Conservation (phyloP, 2,113 vertebrate species). For the Petroica traversi region DNA sequence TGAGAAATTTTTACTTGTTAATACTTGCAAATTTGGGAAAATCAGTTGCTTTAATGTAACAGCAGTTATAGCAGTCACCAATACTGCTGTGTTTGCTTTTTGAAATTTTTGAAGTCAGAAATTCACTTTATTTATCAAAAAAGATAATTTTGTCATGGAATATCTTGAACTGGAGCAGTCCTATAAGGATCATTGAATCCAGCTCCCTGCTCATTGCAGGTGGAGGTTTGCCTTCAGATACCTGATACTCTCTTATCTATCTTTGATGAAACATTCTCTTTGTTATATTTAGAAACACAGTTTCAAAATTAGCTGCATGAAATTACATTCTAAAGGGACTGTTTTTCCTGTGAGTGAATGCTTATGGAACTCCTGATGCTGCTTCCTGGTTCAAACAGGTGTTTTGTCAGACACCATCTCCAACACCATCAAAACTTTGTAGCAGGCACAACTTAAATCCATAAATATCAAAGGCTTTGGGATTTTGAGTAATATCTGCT, state of each 20-base stretch:
- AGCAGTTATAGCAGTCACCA: neutral
- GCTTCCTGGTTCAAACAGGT: neutral
- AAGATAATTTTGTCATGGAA: neutral
- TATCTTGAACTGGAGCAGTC: fast-evolving
- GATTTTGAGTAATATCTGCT: neutral
- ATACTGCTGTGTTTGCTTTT: neutral
- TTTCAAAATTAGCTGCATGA: neutral
- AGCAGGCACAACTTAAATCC: neutral
- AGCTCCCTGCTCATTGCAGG: neutral
- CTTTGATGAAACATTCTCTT: neutral
- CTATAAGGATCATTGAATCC: neutral
- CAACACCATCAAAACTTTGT: neutral
- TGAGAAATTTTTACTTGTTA: neutral
- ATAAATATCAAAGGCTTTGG: neutral
- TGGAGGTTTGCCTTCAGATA: neutral
- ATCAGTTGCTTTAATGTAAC: neutral
- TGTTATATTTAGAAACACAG: neutral
- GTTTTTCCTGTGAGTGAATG: neutral
- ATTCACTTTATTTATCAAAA: neutral
- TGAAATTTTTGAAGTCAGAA: neutral
- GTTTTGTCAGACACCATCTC: neutral
- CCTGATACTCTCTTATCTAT: neutral
- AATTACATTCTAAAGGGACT: neutral
- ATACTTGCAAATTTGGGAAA: neutral
- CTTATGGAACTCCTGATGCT: neutral